phyloP scores from a whole-genome alignment of 1,140 invertebrate genomes.

The Halyomorpha halys region DNA sequence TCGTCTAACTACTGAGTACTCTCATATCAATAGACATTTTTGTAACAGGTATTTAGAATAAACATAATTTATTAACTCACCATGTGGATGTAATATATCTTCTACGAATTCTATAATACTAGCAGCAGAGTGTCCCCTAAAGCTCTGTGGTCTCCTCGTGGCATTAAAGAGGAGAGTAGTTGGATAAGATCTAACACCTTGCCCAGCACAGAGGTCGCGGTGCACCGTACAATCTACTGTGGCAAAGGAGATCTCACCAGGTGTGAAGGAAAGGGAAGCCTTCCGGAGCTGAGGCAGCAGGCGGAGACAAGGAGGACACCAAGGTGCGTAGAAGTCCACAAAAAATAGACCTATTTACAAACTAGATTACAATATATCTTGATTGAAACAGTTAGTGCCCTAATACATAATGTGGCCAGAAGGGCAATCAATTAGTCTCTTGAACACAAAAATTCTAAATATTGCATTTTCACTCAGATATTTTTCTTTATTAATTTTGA shows the following conservation, averaged over 20 bases:
- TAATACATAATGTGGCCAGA: too few relatives aligned
- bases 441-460: too few relatives aligned
- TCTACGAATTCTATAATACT: conserved; percentile 58
- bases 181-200: conserved; percentile 60
- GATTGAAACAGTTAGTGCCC: too few relatives aligned
- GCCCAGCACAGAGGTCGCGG: conserved; percentile 42
- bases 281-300: conserved; percentile 61
- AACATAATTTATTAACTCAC: conserved; percentile 6
- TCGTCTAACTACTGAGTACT: too few relatives aligned
- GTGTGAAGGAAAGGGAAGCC: conserved; percentile 46
- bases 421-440: too few relatives aligned
- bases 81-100: conserved; percentile 42
- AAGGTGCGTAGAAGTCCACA: conserved; percentile 71
- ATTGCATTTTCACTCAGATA: too few relatives aligned
- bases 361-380: conserved; percentile 2
- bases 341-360: conserved; percentile 47
- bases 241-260: conserved; percentile 50
- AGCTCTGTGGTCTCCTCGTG: conserved; percentile 44
- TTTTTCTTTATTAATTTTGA: too few relatives aligned
- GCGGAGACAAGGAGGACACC: conserved; percentile 72
- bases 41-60: too few relatives aligned
- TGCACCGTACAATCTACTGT: conserved; percentile 51
- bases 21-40: too few relatives aligned
- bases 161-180: conserved; percentile 61
- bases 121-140: conserved; percentile 46